Evolutionary conservation across 2,797 vertebrate genomes (phyloP), one percentile per base, ranked within the genome.

Genomic region (Helostoma temminkii): DNA sequence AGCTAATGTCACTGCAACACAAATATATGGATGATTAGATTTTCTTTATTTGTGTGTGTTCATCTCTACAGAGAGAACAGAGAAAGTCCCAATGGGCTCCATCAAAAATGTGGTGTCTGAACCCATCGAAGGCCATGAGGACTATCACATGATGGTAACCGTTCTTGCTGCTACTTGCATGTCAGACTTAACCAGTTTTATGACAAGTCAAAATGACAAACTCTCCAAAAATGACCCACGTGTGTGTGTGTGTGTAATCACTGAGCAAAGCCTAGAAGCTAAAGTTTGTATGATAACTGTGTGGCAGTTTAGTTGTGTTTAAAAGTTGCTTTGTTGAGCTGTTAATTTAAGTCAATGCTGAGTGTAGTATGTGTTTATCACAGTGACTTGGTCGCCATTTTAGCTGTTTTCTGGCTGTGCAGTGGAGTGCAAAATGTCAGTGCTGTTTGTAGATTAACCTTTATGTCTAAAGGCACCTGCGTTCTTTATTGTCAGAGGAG

Each of bases 61-160:
- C 11, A 49, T 42, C 50, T 69, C 76, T 67, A n/a, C 93, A 99
- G 98, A 99, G 91, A 96, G 98, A 90, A 99, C 98, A 63, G 98
- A 99, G 95, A 99, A 99, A 88, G 92, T 99, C 83, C 98, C 97
- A 26, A 99, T 99, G 98, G 98, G 96, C 84, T 99, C 98, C 91
- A 99, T 99, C 90, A 99, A 99, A 95, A 98, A 99, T 69, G 97
- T 99, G 93, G 93, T 98, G 92, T 96, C 96, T 89, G 98, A 99
- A 91, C 95, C 96, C 88, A 98, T 99, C 66, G 98, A 99, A 95
- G 97, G 94, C 89, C 95, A 98, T 3, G 98, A 99, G 61, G 98
- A 96, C 91, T 99, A 99, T 93, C 94, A 98, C 92, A 99, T 99
- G 98, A 97, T 99, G 97, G 98, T 99, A 94, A 95, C 89, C 90